Conservation (phyloP, 2,113 vertebrate genomes). For the Callionymus lyra region DNA sequence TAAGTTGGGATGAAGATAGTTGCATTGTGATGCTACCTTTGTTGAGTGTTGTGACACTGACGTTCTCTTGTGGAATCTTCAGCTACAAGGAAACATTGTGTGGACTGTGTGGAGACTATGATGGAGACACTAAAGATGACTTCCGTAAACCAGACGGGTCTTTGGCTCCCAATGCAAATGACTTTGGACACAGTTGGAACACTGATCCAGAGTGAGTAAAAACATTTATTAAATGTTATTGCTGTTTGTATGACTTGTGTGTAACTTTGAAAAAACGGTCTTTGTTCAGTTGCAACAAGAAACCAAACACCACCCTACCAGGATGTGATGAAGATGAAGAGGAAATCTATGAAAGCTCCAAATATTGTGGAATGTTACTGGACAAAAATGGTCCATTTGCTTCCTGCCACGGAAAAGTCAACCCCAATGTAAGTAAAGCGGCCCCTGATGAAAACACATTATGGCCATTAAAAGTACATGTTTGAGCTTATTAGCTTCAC, state of each 20-base stretch:
- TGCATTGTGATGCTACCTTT: neutral
- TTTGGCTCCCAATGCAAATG: slow-evolving; percentile 38
- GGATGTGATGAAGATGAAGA: slow-evolving; percentile 51
- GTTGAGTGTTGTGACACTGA: neutral
- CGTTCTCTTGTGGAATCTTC: slow-evolving; percentile 4
- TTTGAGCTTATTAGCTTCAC: no score
- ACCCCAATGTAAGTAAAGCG: slow-evolving; percentile 53
- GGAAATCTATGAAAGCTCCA: slow-evolving; percentile 57
- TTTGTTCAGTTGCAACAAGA: slow-evolving; percentile 55
- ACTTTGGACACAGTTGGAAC: slow-evolving; percentile 72
- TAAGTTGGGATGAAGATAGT: slow-evolving; percentile 35
- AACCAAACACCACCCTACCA: slow-evolving; percentile 46
- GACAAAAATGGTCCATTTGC: slow-evolving; percentile 52
- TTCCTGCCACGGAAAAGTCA: slow-evolving; percentile 42
- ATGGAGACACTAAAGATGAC: slow-evolving; percentile 53
- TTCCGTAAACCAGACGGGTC: slow-evolving; percentile 62
- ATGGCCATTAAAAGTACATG: neutral
- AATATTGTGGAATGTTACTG: slow-evolving; percentile 59
- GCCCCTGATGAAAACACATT: neutral
- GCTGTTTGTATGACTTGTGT: no score
- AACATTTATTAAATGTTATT: neutral
- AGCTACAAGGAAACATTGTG: slow-evolving; percentile 61
- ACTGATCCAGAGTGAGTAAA: slow-evolving; percentile 55
- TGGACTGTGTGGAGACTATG: slow-evolving; percentile 68
- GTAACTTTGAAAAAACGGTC: neutral